Evolutionary conservation across 2,888 invertebrate species (phyloP), one percentile per base, ranked within the genome.

Genomic region (Odontocolon sp.): DNA sequence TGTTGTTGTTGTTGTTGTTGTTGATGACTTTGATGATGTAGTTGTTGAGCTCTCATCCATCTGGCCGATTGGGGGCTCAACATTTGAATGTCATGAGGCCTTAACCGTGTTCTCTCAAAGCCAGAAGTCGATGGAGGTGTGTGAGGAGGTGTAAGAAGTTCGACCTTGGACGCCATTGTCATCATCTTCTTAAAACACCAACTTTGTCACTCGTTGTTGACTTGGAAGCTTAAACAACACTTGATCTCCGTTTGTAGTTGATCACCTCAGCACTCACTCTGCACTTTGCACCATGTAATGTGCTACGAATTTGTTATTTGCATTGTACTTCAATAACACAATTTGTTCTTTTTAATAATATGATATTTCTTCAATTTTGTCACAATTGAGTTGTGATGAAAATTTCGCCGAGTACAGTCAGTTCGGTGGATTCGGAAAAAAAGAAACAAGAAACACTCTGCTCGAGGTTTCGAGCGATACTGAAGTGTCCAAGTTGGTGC

Each of bases 91-190:
- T 77, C 72, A 42, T 77, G 72, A 2, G 72, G 57, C 8, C 72
- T 52, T 4, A 72, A 14, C 1, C 72, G 56, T 9, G 68, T 68
- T n/a, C 72, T 68, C n/a, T 77, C 77, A 52, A 72, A 77, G 18
- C 3, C 59, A 0, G 63, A 16, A 1, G 82, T 66, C 40, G 84
- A 83, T 2, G 89, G 89, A 3, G 89, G 89, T 1, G 89, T 89
- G 28, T 87, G 87, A 3, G 89, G 89, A 9, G 90, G 90, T 40
- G 89, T 90, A 45, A 90, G 72, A 21, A 89, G 89, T 67, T 90
- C 90, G 83, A 89, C 88, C 70, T 87, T 88, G n/a, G 82, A 74
- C 0, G 84, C 72, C 77, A 72, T 82, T 33, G 87, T 86, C 86
- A 88, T 89, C 79, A 81, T 82, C 52, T 56, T 36, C n/a, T 1